Conservation (phyloP, 2,113 vertebrate genomes). For the Ursus arctos region DNA sequence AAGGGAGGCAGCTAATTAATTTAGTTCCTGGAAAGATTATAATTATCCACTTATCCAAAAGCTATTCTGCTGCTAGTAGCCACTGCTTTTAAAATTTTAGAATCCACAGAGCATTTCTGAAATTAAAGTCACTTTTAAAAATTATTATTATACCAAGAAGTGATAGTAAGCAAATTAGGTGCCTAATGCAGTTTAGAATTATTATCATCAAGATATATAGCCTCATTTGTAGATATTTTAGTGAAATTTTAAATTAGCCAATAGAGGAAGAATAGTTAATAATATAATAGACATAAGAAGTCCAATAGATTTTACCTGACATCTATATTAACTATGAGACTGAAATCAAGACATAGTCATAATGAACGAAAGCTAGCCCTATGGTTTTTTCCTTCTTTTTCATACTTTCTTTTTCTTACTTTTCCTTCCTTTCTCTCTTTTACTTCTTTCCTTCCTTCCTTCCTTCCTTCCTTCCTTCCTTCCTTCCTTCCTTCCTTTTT, state of each 20-base stretch:
- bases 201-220: background rate
- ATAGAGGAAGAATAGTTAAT: constrained; percentile 37
- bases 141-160: constrained; percentile 17
- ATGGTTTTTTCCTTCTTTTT: constrained; percentile 78
- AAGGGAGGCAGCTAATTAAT: constrained; percentile 35
- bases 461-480: fast-evolving
- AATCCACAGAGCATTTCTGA: constrained; percentile 19
- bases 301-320: constrained; percentile 28
- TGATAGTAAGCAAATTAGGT: background rate
- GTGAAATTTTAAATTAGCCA: constrained; percentile 55
- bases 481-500: fast-evolving
- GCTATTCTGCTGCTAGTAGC: background rate
- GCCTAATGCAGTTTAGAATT: background rate
- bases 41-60: background rate
- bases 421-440: background rate
- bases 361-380: constrained; percentile 85
- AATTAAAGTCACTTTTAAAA: constrained; percentile 60
- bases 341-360: constrained; percentile 84
- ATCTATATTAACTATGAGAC: constrained; percentile 80
- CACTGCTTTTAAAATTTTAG: background rate
- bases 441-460: fast-evolving
- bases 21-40: background rate
- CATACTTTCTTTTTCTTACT: background rate
- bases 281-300: constrained; percentile 60
- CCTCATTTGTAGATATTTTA: constrained; percentile 11